Conservation (phyloP, 64 coral and sea anemone species). For the Trachythela sp. region DNA sequence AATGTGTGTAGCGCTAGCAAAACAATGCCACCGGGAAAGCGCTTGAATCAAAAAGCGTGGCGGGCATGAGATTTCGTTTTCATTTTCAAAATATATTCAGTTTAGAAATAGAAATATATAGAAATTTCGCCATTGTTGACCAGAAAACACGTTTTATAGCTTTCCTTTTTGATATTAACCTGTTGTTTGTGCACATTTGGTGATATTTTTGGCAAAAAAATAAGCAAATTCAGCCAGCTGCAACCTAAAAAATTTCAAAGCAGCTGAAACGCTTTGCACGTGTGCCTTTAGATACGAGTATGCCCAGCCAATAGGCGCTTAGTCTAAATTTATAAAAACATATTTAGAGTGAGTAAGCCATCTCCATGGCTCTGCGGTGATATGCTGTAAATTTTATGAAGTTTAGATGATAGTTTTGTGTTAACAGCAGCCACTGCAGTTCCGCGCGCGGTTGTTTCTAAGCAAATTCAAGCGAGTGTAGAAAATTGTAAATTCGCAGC, state of each 20-base stretch:
- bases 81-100: background rate
- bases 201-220: background rate
- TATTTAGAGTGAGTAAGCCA: background rate
- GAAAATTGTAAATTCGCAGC: too few relatives aligned
- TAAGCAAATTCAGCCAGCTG: background rate
- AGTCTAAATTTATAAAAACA: slow-evolving; percentile 4
- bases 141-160: background rate
- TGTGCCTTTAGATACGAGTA: background rate
- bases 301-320: background rate
- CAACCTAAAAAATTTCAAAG: background rate
- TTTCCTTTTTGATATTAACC: background rate
- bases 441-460: too few relatives aligned
- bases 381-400: background rate
- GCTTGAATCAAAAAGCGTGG: background rate
- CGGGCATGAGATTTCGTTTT: background rate
- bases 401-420: background rate
- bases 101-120: background rate
- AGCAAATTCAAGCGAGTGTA: too few relatives aligned
- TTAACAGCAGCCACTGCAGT: background rate
- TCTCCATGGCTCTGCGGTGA: background rate
- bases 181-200: background rate
- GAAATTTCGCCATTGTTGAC: background rate
- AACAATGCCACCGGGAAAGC: background rate
- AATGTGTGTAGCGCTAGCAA: background rate
- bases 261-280: background rate